A percentile compares a stretch with the other conserved stretches of the same genome.
Evolutionary conservation across 23 tunicate genomes (phyloP).

Genomic region (Styela clava): DNA sequence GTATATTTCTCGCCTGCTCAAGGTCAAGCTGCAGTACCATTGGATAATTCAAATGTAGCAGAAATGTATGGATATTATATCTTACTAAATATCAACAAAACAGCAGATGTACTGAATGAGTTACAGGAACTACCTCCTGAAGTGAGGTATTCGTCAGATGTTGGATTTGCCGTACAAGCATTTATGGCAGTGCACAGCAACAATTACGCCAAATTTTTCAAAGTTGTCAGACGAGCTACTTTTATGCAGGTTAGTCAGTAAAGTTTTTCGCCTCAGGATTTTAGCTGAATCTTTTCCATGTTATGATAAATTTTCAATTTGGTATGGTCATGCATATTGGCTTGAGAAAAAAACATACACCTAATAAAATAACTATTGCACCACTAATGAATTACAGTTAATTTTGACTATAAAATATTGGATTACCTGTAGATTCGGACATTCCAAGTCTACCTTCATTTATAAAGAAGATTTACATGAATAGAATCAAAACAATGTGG

Average conservation of each 20-base stretch:
- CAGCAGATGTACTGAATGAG: constrained; percentile 76
- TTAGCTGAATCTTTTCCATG: no score
- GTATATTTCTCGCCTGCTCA: constrained; percentile 7
- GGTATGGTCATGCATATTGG: no score
- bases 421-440: no score
- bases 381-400: no score
- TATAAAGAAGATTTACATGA: no score
- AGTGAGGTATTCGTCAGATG: constrained; percentile 32
- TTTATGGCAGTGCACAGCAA: constrained; percentile 80
- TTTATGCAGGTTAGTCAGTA: constrained; percentile 41
- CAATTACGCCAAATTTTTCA: constrained; percentile 77
- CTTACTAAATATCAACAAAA: constrained; percentile 75
- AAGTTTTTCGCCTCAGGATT: no score
- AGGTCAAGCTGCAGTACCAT: not conserved
- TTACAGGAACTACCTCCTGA: constrained; percentile 43
- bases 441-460: no score
- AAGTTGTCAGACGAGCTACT: constrained; percentile 39
- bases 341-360: no score
- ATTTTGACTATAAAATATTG: no score
- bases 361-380: no score
- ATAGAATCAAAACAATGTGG: no score
- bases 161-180: constrained; percentile 60
- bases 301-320: no score
- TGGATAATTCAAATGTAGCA: constrained; percentile 47
- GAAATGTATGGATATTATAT: constrained; percentile 74